Evolutionary conservation across 2,113 vertebrate species (phyloP).

Genomic region (Nematolebias whitei): DNA sequence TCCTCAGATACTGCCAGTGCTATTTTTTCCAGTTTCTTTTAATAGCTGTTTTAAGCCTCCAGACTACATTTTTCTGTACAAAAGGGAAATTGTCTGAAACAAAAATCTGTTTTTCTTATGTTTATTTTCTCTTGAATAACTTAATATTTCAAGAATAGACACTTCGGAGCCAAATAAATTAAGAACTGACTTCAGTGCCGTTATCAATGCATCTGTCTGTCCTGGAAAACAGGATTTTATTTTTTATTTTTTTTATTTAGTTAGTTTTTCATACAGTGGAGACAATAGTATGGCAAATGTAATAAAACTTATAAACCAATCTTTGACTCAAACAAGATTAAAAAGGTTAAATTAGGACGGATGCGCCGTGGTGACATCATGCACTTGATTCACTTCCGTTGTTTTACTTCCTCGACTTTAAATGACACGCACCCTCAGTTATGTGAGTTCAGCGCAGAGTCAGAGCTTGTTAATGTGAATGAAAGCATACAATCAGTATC

Average conservation of each 20-base stretch:
- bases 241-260: no score
- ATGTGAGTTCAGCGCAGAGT: constrained; percentile 5
- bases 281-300: neutral
- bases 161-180: neutral
- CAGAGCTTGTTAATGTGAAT: constrained; percentile 25
- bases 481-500: constrained; percentile 16
- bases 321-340: constrained; percentile 29
- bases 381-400: constrained; percentile 53
- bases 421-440: constrained; percentile 35
- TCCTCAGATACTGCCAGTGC: constrained; percentile 20
- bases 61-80: neutral
- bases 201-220: no score
- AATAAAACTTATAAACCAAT: constrained; percentile 2
- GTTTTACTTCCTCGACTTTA: constrained; percentile 33
- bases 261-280: neutral
- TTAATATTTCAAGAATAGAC: neutral
- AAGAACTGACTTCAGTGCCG: neutral
- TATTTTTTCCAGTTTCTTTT: constrained; percentile 26
- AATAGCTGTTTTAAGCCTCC: neutral
- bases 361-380: constrained; percentile 20
- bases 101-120: neutral
- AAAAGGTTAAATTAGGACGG: constrained; percentile 1
- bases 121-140: constrained; percentile 3
- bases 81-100: constrained; percentile 9
- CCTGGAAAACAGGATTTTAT: no score